phyloP scores from a whole-genome alignment of 2,797 vertebrate genomes.

The Pipistrellus nathusii region DNA sequence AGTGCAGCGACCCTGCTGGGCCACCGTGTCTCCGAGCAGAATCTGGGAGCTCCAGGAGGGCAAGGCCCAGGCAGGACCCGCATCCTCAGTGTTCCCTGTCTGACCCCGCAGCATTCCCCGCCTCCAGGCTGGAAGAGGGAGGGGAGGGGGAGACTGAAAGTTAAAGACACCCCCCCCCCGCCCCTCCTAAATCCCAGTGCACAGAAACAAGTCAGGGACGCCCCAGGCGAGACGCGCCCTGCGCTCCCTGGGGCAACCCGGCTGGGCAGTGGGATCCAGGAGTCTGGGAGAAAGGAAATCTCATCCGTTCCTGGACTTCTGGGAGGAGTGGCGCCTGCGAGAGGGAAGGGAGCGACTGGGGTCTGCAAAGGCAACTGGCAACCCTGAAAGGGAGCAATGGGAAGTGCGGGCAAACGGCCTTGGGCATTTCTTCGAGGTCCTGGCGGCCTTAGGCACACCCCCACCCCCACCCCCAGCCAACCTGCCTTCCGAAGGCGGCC shows the following conservation, averaged over 20 bases:
- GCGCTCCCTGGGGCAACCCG: neutral
- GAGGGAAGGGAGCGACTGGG: neutral
- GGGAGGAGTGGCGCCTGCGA: neutral
- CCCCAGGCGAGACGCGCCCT: accelerated
- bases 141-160: neutral
- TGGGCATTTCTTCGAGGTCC: neutral
- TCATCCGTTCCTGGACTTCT: neutral
- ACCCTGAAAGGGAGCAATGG: neutral
- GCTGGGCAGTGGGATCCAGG: neutral
- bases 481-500: neutral
- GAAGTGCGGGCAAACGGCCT: neutral
- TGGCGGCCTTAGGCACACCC: neutral
- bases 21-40: neutral
- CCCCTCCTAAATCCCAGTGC: neutral
- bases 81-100: neutral
- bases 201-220: neutral
- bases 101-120: neutral
- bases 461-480: neutral
- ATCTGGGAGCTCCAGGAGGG: neutral
- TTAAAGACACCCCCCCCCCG: neutral
- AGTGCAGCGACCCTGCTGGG: neutral
- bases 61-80: neutral
- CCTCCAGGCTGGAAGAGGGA: neutral
- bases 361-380: neutral
- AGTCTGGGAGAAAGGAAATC: slow-evolving; percentile 26